phyloP scores from a whole-genome alignment of 2,888 invertebrate species.

The Limnephilus lunatus region DNA sequence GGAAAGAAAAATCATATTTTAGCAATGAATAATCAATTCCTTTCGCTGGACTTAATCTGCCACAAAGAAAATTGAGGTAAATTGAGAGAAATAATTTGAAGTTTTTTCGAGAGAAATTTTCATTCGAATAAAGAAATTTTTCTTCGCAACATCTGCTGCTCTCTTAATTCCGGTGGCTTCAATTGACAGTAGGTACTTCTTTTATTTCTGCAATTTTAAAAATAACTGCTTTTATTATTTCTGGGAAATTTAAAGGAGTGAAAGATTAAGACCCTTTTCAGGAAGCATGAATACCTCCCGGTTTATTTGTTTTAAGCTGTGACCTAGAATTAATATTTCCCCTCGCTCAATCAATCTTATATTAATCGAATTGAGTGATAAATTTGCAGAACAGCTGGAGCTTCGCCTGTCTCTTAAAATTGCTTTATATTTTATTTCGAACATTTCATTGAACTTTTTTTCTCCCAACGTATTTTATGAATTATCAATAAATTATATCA shows the following conservation, averaged over 20 bases:
- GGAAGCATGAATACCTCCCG: background rate
- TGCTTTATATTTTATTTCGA: background rate
- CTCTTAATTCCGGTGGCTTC: conserved; percentile 4
- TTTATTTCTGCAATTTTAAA: conserved; percentile 27
- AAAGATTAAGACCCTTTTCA: background rate
- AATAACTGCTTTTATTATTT: background rate
- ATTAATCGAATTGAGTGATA: background rate
- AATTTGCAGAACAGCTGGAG: background rate
- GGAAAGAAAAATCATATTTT: conserved; percentile 46
- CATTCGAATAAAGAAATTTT: conserved; percentile 24
- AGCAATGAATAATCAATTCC: conserved; percentile 46
- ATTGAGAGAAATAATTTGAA: conserved; percentile 48
- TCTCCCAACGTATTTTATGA: background rate
- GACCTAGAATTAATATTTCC: background rate
- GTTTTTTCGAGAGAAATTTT: conserved; percentile 18
- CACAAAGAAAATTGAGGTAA: conserved; percentile 37
- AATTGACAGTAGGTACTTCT: background rate
- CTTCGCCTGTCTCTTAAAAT: background rate
- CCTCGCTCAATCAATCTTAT: background rate
- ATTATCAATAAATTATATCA: background rate
- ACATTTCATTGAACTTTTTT: background rate
- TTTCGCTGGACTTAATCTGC: conserved; percentile 37
- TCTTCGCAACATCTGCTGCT: conserved; percentile 16
- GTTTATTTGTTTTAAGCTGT: background rate
- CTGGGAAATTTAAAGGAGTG: background rate